phyloP scores from a whole-genome alignment of 2,888 invertebrate species.

The Tuta absoluta region DNA sequence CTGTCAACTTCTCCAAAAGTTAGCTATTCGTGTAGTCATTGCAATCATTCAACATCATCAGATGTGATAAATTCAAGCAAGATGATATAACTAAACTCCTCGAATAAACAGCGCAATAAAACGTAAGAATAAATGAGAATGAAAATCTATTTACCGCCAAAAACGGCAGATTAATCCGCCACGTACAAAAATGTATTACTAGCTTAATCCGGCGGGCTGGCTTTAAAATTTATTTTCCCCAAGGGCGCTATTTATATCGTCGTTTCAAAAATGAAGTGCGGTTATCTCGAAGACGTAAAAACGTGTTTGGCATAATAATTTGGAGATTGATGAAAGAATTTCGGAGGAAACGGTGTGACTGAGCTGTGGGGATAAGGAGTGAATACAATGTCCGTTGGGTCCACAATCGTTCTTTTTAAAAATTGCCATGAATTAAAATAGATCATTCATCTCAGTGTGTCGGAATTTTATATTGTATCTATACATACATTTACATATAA shows the following conservation, averaged over 20 bases:
- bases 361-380: not conserved
- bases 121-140: constrained; percentile 24
- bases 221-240: constrained; percentile 77
- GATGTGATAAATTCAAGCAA: too few relatives aligned
- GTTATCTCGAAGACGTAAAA: constrained; percentile 73
- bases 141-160: constrained; percentile 35
- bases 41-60: too few relatives aligned
- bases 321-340: constrained; percentile 24
- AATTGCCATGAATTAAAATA: constrained; percentile 1
- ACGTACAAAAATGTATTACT: constrained; percentile 42
- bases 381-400: constrained; percentile 11
- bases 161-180: constrained; percentile 41
- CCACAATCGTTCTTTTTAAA: not conserved
- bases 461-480: too few relatives aligned
- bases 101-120: not conserved
- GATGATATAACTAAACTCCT: too few relatives aligned
- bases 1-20: too few relatives aligned
- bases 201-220: constrained; percentile 56
- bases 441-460: not conserved
- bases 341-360: constrained; percentile 8
- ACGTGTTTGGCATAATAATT: constrained; percentile 73
- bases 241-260: constrained; percentile 75
- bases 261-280: constrained; percentile 78
- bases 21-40: too few relatives aligned
- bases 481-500: too few relatives aligned